Conservation (phyloP, 2,797 vertebrate species). For the Taenioides sp. region DNA sequence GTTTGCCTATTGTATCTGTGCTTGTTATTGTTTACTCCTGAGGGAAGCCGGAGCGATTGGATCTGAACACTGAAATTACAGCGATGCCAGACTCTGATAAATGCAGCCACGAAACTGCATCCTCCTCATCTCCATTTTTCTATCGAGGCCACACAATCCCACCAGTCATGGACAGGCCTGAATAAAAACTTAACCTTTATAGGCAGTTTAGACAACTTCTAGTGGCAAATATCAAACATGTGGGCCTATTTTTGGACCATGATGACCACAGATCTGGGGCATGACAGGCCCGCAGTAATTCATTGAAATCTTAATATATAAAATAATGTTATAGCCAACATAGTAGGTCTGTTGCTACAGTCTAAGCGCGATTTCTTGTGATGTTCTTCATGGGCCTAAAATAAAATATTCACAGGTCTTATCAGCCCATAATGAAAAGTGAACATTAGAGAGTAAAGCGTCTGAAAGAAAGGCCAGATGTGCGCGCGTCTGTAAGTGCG, state of each 20-base stretch:
- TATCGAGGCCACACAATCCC: constrained; percentile 21
- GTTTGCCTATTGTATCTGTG: constrained; percentile 79
- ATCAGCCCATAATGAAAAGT: constrained; percentile 20
- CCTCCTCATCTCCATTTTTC: constrained; percentile 42
- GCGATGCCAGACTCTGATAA: constrained; percentile 78
- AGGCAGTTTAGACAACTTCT: constrained; percentile 15
- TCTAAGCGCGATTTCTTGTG: background rate
- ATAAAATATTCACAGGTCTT: constrained; percentile 12
- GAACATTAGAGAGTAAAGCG: constrained; percentile 22
- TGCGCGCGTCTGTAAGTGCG: constrained; percentile 16
- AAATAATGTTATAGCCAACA: background rate
- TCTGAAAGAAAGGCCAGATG: constrained; percentile 27
- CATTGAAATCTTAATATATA: too few species aligned
- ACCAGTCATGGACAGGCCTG: constrained; percentile 18
- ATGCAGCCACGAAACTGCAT: constrained; percentile 33
- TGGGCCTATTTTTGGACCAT: background rate
- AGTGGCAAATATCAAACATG: background rate
- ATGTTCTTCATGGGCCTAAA: background rate
- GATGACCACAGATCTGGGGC: background rate
- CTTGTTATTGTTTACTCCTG: constrained; percentile 82
- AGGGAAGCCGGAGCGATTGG: constrained; percentile 77
- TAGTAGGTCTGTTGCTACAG: background rate
- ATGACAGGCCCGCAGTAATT: too few species aligned
- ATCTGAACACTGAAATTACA: constrained; percentile 86
- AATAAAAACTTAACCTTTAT: background rate